phyloP scores from a whole-genome alignment of 1,140 invertebrate species.

The Caenorhabditis briggsae region DNA sequence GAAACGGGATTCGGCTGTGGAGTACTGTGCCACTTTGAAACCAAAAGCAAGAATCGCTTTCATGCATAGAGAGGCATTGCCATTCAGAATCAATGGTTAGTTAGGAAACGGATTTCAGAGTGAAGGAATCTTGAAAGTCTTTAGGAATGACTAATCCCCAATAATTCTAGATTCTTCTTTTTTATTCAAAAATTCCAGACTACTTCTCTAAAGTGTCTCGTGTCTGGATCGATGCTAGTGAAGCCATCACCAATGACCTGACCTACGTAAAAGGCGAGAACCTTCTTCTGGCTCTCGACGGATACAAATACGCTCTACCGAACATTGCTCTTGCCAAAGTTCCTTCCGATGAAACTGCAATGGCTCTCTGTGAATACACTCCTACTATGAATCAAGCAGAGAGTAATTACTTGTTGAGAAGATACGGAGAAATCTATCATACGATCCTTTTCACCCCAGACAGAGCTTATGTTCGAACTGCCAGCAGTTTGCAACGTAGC shows the following conservation, averaged over 20 bases:
- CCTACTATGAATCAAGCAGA: not conserved
- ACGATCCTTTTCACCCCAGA: not conserved
- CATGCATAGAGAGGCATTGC: slow-evolving; percentile 1
- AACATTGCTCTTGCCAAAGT: not conserved
- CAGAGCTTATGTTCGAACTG: not conserved
- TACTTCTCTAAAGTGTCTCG: not conserved
- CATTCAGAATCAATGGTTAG: not conserved
- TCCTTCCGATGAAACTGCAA: not conserved
- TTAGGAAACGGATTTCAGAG: too few species aligned
- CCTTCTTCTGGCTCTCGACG: not conserved
- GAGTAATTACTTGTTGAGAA: not conserved
- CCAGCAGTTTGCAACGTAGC: not conserved
- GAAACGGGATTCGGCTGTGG: not conserved
- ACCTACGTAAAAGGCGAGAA: not conserved
- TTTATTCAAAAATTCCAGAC: not conserved
- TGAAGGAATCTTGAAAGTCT: too few species aligned
- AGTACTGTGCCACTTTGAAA: not conserved
- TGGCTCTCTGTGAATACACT: slow-evolving; percentile 9
- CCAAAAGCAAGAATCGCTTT: not conserved
- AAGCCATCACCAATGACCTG: not conserved
- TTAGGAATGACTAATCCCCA: too few species aligned
- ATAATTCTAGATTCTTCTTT: too few species aligned
- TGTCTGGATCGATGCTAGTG: not conserved
- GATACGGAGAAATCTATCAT: slow-evolving; percentile 13
- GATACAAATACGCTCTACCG: not conserved